Evolutionary conservation across 2,797 vertebrate species (phyloP).

Genomic region (Rhyacichthys aspro): DNA sequence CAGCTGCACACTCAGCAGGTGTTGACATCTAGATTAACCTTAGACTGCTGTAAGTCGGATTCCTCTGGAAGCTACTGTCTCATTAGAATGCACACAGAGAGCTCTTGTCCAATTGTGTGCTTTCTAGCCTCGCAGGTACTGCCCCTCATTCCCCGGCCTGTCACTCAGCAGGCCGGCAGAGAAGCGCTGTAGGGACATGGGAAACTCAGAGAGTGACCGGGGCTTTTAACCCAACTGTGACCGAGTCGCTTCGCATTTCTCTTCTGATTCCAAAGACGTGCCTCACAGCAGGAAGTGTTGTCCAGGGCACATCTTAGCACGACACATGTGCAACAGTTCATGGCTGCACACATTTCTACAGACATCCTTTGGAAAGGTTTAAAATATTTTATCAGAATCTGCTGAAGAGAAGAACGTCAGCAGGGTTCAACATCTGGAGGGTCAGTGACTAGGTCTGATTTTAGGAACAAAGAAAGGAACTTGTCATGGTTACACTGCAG

Average conservation of each 20-base stretch:
- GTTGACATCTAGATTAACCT: constrained; percentile 95
- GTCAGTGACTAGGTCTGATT: no score
- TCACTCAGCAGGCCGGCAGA: constrained; percentile 64
- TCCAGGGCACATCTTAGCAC: constrained; percentile 7
- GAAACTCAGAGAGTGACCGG: constrained; percentile 32
- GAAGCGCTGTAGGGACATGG: constrained; percentile 40
- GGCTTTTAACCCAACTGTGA: constrained; percentile 43
- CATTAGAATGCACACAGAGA: constrained; percentile 83
- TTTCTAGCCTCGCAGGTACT: constrained; percentile 58
- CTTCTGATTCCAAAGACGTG: constrained; percentile 19
- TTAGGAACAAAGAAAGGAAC: no score
- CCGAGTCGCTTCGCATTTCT: constrained; percentile 23
- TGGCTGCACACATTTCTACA: no score
- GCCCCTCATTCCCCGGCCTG: constrained; percentile 52
- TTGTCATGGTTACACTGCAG: no score
- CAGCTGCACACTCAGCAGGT: constrained; percentile 83
- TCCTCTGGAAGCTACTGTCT: constrained; percentile 78
- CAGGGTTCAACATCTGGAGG: no score
- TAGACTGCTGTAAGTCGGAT: constrained; percentile 74
- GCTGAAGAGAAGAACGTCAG: no score
- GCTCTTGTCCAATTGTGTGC: constrained; percentile 59
- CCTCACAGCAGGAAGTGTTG: constrained; percentile 3
- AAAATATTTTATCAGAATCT: no score
- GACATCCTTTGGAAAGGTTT: no score
- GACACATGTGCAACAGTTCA: background rate